phyloP scores from a whole-genome alignment of 2,797 vertebrate genomes.

The Australoheros facetus region DNA sequence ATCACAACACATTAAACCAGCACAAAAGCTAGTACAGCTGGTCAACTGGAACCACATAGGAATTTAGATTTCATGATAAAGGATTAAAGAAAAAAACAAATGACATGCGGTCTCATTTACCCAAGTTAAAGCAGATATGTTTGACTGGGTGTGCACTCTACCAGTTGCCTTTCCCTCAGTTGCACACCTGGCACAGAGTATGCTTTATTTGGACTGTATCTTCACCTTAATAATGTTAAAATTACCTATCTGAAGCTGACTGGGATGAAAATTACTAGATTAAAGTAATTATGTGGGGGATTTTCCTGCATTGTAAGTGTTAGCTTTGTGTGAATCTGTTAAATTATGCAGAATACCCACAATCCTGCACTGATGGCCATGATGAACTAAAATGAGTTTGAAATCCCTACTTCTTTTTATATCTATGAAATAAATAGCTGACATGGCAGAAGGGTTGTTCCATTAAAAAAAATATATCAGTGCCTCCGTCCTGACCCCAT shows the following conservation, averaged over 20 bases:
- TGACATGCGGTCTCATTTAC: too few species aligned
- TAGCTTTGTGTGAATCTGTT: neutral
- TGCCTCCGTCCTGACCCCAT: neutral
- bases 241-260: neutral
- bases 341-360: neutral
- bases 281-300: neutral
- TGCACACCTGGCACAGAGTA: too few species aligned
- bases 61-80: too few species aligned
- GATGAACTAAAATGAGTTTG: neutral
- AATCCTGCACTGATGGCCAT: neutral
- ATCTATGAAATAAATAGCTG: neutral
- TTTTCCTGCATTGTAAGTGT: neutral
- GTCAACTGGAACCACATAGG: too few species aligned
- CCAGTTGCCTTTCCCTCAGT: too few species aligned
- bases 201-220: too few species aligned
- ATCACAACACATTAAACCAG: too few species aligned
- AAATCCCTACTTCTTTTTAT: neutral
- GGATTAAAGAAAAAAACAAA: too few species aligned
- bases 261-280: neutral
- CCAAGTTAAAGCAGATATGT: too few species aligned
- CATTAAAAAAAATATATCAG: neutral
- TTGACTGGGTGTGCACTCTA: too few species aligned
- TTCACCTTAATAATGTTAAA: too few species aligned
- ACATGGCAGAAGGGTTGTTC: neutral
- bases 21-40: too few species aligned